Base-by-base conservation (phyloP, 2,888 invertebrate genomes). In the Dichetophora obliterata region DNA sequence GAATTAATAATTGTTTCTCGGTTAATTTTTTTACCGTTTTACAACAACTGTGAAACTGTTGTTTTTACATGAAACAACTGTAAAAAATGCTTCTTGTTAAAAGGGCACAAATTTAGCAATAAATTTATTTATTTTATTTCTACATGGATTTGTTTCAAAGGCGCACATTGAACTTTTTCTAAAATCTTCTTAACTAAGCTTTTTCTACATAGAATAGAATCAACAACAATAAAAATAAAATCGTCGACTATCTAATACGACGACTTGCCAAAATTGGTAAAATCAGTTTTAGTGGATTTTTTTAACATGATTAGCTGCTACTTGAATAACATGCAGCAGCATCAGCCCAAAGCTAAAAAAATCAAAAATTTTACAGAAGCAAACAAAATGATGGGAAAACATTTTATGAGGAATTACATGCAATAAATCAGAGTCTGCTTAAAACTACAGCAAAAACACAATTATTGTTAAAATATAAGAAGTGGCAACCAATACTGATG, bases 81-180 rank as follows among this genome's bases (percentile, higher is more conserved):
- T 43, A 11, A 11, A 37, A 37, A 43, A 43, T 14, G 14, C 43
- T 43, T 11, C 43, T 43, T 43, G 2, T 43, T 11, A 11, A 43
- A 6, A 43, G n/a, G n/a, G n/a, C 43, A 11, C 14, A 43, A 43
- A 2, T 11, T 43, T 3, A 43, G 68, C 50, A 50, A 50, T 68
- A 68, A 68, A 68, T 27, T 68, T 48, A 9, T 68, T 8, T 5
- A 14, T 50, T 68, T 68, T 68, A 68, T 68, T 68, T 50, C 27
- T 68, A n/a, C 16, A 48, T 27, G 50, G 5, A 71, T 37, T 24
- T 71, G n/a, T 57, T 71, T 57, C 59, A 71, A 71, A 71, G 71
- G 59, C 71, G 71, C 59, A 71, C 59, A 34, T 57, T 59, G 71
- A 71, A 57, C 59, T 71, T 37, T 43, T 43, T 27, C 3, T 27